These are phyloP conservation scores for Pluvialis apricaria DNA, from an alignment of 2,113 vertebrate genomes.

Conservation along the genomic window DNA sequence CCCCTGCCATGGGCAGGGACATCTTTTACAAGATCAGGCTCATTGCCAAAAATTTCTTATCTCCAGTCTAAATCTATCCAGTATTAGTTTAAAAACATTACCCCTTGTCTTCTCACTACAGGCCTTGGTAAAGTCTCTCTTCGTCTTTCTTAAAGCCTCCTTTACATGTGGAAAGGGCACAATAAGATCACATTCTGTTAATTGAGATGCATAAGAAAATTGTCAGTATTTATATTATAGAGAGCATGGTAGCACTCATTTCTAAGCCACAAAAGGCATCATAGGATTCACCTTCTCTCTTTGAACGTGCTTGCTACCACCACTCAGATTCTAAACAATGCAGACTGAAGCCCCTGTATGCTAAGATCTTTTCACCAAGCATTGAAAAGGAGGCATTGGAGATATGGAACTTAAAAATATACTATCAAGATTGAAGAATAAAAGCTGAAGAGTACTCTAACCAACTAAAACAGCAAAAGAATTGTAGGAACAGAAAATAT, in stretches of 20 bases:
- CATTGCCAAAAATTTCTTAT: not conserved
- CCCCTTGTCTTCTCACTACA: not conserved
- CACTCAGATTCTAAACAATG: not conserved
- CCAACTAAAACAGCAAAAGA: not conserved
- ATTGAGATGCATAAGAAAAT: not conserved
- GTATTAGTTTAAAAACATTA: not conserved
- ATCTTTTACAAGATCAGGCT: not conserved
- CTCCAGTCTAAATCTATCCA: not conserved
- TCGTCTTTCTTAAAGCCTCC: not conserved
- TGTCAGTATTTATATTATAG: not conserved
- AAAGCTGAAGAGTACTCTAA: not conserved
- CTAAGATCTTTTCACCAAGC: not conserved
- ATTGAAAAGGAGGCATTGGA: not conserved
- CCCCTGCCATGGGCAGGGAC: not conserved
- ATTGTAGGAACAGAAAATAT: not conserved
- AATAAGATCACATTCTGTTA: not conserved
- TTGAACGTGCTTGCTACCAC: not conserved
- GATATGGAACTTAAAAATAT: not conserved
- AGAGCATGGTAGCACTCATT: not conserved
- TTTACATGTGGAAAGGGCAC: not conserved
- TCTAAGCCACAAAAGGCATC: not conserved
- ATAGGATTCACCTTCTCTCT: not conserved
- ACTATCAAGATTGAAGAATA: not conserved
- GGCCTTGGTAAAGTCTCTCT: not conserved
- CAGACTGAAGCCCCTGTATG: not conserved